phyloP scores from a whole-genome alignment of 2,888 invertebrate species.

The Campoletis raptor region DNA sequence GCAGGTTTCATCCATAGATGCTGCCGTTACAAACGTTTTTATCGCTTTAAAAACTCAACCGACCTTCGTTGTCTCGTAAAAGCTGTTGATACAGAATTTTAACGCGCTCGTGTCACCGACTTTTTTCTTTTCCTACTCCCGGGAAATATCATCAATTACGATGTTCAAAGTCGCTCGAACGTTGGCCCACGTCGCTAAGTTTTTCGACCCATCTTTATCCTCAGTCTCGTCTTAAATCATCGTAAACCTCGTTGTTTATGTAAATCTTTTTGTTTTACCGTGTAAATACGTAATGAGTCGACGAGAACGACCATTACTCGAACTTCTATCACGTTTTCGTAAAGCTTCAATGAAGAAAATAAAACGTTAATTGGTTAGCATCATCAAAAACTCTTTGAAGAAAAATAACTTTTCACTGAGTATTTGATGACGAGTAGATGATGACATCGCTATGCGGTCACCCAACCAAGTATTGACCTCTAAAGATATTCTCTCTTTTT shows the following conservation, averaged over 20 bases:
- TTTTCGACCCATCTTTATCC: background rate
- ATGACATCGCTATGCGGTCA: too few relatives aligned
- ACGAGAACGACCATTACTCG: background rate
- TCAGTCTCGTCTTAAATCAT: background rate
- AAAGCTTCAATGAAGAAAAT: background rate
- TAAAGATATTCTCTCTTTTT: too few relatives aligned
- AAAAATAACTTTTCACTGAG: too few relatives aligned
- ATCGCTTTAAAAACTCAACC: conserved; percentile 12
- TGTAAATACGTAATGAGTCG: background rate
- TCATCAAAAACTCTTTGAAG: too few relatives aligned
- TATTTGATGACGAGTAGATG: too few relatives aligned
- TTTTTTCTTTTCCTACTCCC: background rate
- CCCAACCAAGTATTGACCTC: too few relatives aligned
- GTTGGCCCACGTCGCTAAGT: background rate
- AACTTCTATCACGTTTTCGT: background rate
- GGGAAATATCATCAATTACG: conserved; percentile 1
- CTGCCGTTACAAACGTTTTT: background rate
- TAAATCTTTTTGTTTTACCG: background rate
- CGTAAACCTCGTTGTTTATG: background rate
- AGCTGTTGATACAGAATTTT: background rate
- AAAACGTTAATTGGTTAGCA: background rate
- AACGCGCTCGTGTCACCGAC: background rate
- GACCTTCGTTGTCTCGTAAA: conserved; percentile 2
- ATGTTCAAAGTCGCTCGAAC: background rate
- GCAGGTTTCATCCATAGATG: background rate